A percentile compares a stretch with the other conserved stretches of the same genome.
phyloP scores from a whole-genome alignment of 2,797 vertebrate species.

The Columba guinea region DNA sequence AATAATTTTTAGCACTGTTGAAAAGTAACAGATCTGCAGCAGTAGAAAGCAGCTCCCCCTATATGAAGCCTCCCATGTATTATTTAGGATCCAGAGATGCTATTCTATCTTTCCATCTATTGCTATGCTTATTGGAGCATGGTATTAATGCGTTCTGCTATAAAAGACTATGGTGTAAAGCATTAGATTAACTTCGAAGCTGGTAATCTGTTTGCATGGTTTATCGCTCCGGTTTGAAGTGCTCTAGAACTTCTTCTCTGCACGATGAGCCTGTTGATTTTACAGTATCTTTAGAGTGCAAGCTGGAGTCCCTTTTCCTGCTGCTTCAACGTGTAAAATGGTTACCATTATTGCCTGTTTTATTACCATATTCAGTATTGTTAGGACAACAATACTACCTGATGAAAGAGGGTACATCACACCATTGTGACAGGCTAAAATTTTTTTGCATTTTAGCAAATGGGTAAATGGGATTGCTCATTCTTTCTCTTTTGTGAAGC shows the following conservation, averaged over 20 bases:
- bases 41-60: neutral
- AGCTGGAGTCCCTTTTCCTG: neutral
- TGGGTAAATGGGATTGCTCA: neutral
- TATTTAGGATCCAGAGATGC: constrained; percentile 29
- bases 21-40: neutral
- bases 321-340: neutral
- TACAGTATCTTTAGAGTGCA: neutral
- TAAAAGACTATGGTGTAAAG: neutral
- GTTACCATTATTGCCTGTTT: neutral
- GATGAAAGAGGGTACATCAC: neutral
- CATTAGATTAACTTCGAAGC: neutral
- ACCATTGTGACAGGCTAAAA: neutral
- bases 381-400: neutral
- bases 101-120: constrained; percentile 1
- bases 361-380: neutral
- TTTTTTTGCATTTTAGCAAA: constrained; percentile 10
- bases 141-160: neutral
- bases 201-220: neutral
- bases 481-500: neutral
- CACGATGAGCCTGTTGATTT: neutral
- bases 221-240: constrained; percentile 1
- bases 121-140: constrained; percentile 9
- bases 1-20: neutral
- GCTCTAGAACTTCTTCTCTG: neutral
- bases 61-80: neutral